These are phyloP conservation scores for Alloplasta piceator DNA, from an alignment of 2,888 invertebrate species.

Conservation along the genomic window DNA sequence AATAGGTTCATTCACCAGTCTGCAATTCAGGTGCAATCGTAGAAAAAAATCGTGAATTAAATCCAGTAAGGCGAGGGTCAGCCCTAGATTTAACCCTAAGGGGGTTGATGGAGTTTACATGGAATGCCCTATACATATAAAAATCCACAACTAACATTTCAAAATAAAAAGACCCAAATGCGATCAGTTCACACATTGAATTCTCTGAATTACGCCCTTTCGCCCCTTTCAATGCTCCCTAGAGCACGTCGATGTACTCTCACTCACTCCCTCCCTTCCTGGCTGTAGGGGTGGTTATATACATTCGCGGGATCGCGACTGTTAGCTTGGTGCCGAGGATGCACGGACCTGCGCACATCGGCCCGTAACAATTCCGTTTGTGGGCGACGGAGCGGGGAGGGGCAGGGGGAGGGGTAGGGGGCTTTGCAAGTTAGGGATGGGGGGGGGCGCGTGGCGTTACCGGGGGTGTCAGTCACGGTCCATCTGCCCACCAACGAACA, in stretches of 20 bases:
- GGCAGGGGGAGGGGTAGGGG: neutral
- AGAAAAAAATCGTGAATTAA: too few species aligned
- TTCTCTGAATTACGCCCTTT: too few species aligned
- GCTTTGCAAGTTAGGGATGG: conserved; percentile 55
- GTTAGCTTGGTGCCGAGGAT: conserved; percentile 65
- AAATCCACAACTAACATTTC: neutral
- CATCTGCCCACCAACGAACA: conserved; percentile 81
- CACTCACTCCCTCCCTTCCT: too few species aligned
- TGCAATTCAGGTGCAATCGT: too few species aligned
- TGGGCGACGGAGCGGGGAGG: conserved; percentile 59
- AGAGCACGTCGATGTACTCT: conserved; percentile 57
- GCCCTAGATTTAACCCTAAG: too few species aligned
- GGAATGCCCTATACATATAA: neutral
- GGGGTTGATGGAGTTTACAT: neutral
- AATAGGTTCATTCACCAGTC: too few species aligned
- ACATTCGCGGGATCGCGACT: conserved; percentile 66
- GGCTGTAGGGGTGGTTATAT: conserved; percentile 63
- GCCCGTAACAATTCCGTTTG: conserved; percentile 65
- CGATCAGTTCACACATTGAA: too few species aligned
- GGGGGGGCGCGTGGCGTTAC: conserved; percentile 79
- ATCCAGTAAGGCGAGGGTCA: too few species aligned
- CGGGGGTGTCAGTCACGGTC: conserved; percentile 83
- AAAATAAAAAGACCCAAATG: too few species aligned
- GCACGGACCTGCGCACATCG: conserved; percentile 77
- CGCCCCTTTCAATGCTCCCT: too few species aligned